Evolutionary conservation across 1,140 invertebrate genomes (phyloP), one percentile per base, ranked within the genome.

Genomic region (Zaprionus taronus): DNA sequence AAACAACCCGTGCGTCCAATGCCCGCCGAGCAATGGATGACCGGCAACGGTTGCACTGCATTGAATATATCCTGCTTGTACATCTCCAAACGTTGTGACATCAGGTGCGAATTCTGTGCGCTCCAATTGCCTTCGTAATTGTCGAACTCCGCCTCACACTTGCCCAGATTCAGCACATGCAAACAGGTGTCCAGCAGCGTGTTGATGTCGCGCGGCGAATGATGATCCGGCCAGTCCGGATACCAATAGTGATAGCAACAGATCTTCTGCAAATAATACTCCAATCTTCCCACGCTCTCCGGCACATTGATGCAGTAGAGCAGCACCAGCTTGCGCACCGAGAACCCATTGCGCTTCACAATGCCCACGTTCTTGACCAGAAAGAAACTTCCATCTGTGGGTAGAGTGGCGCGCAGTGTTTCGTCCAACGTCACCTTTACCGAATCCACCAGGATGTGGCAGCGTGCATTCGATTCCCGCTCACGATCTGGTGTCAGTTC

Each of bases 1-100:
- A 99, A 98, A 91, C 98, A 99, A 6, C 98, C 98, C 0, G 98
- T 99, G 41, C 98, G 94, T 11, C 98, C 98, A 53, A 98, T 97
- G 11, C 97, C 97, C 20, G 97, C 97, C 51, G 97, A 97, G 93
- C 98, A 99, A 90, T 99, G 98, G 2, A 99, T 97, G 31, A 98
- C 95, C 4, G 98, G 96, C 5, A 98, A 96, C 2, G 94, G 94
- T 17, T 92, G 85, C 24, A 92, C 83, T 0, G 91, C 87, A 82
- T 92, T 92, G 2, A 92, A 92, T 6, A 92, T 91, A 31, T 92
- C 91, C 77, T 92, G 91, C 64, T 91, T 79, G 73, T 92, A 92
- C 17, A 92, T 82, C 22, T 92, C 91, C 49, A 92, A 41, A 0
- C 79, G 63, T 58, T 92, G 91, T 0, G 87, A 80, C 12, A 49